Evolutionary conservation across 2,888 invertebrate species (phyloP), one percentile per base, ranked within the genome.

Genomic region (Drosophila ustulata): DNA sequence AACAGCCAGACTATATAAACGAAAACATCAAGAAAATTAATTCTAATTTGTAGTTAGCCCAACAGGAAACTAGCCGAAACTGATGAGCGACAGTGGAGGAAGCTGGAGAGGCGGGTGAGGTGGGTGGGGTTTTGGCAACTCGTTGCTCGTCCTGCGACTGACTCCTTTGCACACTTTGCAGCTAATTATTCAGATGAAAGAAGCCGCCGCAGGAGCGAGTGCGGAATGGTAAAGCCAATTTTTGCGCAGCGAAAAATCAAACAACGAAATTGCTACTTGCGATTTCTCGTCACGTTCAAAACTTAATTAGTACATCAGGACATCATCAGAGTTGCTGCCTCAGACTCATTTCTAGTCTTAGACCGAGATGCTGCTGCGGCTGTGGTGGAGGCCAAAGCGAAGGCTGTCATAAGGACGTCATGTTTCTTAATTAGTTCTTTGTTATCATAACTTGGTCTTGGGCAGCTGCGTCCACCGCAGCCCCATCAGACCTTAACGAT

Each of bases 381-480:
- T 13, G 37, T 8, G 34, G 3, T 4, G 7, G 32, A 8, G 11
- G 32, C 45, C 3, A 23, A 32, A 34, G 13, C 32, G 30, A 51
- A 9, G 39, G 49, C 74, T 87, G 85, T 84, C 85, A 88, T 77
- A 75, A 75, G 82, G 69, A 89, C 79, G 86, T 88, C 85, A 88
- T 89, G 82, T 88, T 89, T 89, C 85, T 89, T 85, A 85, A 85
- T 85, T 85, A 88, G 86, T 75, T 87, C 89, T 75, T 89, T 89
- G 85, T 84, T 84, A 89, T 84, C 78, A 83, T 89, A 84, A 81
- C 85, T 84, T 87, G 69, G 9, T 61, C 57, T 41, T 13, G 41
- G 55, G 47, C 51, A 53, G 66, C 37, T 67, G 47, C 65, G 55
- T 43, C 67, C 57, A 55, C 55, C 67, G 8, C 67, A 67, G 66